Base-by-base conservation (phyloP, 2,888 invertebrate species). In the Gnatocerus cornutus region DNA sequence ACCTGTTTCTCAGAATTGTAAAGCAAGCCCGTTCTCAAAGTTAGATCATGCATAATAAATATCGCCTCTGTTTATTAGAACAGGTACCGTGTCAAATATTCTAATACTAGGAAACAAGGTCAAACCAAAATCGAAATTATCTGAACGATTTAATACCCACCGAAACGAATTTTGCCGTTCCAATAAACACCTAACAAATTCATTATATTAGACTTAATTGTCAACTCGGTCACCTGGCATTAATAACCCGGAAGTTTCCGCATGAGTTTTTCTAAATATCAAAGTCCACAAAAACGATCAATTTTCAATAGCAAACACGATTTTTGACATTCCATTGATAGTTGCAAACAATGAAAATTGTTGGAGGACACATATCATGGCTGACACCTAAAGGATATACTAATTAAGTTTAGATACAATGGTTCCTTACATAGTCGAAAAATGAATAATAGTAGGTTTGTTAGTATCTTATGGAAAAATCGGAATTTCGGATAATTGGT, bases 401-500 rank as follows among this genome's bases (percentile, higher is more conserved):
- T 46, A 61, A 61, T 61, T 61, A 46, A 55, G 16, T 55, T 52
- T 37, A 12, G 30, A 33, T 12, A 14, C 53, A 55, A 37, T 55
- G 14, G 13, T 13, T 55, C 13, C 39, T 37, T 37, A 21, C 33
- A 6, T 5, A 13, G 8, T 37, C 10, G 10, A 52, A 52, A 14
- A 55, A 55, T 55, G 39, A 55, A 55, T 55, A 33, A 13, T 33
- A 33, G 8, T 12, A 14, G 33, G 33, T 33, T n/a, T 33, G 9
- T 33, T 52, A 29, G 33, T 52, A 52, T 52, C 52, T 55, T 12
- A 1, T 8, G 13, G 33, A 55, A 55, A 37, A 39, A 33, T 55
- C 37, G 39, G 37, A 37, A 52, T 52, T 52, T n/a, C n/a, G 10
- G 30, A 9, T 52, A 52, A 52, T 27, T 52, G 29, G 14, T 21